Evolutionary conservation across 2,888 invertebrate species (phyloP), one percentile per base, ranked within the genome.

Genomic region (Sipha maydis): DNA sequence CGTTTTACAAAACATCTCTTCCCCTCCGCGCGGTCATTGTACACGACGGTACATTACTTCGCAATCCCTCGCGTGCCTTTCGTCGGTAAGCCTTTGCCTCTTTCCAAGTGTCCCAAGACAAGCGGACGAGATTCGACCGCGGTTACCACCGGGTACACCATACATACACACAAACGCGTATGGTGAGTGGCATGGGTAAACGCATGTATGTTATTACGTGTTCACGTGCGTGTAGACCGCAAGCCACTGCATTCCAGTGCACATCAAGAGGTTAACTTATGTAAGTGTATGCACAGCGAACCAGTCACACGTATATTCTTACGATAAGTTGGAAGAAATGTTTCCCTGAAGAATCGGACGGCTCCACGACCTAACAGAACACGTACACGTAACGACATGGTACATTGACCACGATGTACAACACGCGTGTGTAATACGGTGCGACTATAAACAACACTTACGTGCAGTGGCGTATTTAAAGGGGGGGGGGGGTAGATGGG

Each of bases 301-400:
- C 48, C 14, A 14, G 48, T 48, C 48, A 14, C 1, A 11, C 21
- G 1, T 38, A 21, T 34, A 19, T 34, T 19, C 4, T 19, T 5
- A 31, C 38, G 73, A 34, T 14, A 73, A 34, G 73, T 73, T 21
- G 21, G 38, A 17, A 17, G 21, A 73, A 73, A 73, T 21, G 73
- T 73, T 71, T 73, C 73, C 73, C 73, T 38, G 73, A 73, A 21
- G 19, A 34, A 73, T 38, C 73, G 73, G 73, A 73, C 34, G 21
- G 73, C 73, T 19, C 14, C 28, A 1, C 28, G 28, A 25, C 25
- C 0, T 25, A 25, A 61, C 21, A 61, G 4, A 54, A 54, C 54
- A 14, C 54, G 54, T 17, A 54, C 9, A n/a, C n/a, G n/a, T n/a
- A n/a, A n/a, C n/a, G n/a, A 38, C 7, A 38, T 7, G 38, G 38